Evolutionary conservation across 2,888 invertebrate species (phyloP), one percentile per base, ranked within the genome.

Genomic region (Plebejus anna): DNA sequence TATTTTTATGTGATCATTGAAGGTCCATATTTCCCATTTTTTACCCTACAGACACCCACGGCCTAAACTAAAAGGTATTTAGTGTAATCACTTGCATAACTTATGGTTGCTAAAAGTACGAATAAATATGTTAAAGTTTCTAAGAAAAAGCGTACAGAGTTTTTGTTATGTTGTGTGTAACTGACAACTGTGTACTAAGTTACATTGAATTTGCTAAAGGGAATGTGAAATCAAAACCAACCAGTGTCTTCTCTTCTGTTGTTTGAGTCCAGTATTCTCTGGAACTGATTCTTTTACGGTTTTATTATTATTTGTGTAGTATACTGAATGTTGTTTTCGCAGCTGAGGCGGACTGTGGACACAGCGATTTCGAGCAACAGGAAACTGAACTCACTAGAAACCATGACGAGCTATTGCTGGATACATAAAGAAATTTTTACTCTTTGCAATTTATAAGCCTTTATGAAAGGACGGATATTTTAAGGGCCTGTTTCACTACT

Each of bases 331-430:
- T 51, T 51, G 28, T 73, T 73, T 51, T 72, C 47, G 16, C 73
- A 73, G 73, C 73, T 73, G 73, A 73, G 6, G 13, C 73, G 51
- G 73, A 73, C 55, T 73, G 51, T 55, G 73, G 73, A 73, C 73
- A 73, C 73, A 55, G 73, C 51, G 73, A 73, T 55, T 16, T 22
- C 42, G 73, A 73, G 51, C 73, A 51, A 5, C 73, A 73, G 51
- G 73, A 73, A 51, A 73, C 73, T 16, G 73, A 73, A 73, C 51
- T 73, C 51, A 55, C 13, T 28, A 55, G 73, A 16, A 51, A 55
- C 73, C 73, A 73, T 1, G 73, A 73, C 16, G 73, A 73, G 51
- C 55, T 36, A 32, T 47, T 72, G 42, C 55, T 51, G n/a, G 73
- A 28, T 28, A 73, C 73, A 55, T 73, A 73, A 73, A 55, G 16